Conservation (phyloP, 2,797 vertebrate species). For the Taeniopygia guttata region DNA sequence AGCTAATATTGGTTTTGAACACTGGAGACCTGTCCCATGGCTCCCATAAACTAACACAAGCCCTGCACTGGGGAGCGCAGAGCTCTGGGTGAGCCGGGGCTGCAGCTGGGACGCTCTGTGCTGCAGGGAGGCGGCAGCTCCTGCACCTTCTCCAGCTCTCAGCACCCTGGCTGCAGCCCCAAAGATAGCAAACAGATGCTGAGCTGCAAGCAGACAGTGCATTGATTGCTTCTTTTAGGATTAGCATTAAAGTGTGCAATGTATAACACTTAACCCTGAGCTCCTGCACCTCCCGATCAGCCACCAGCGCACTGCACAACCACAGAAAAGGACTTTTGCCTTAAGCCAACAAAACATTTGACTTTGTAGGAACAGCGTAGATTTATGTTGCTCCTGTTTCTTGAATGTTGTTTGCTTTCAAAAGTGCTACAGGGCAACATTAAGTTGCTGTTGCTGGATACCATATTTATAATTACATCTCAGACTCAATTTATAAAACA, state of each 20-base stretch:
- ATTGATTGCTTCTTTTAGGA: neutral
- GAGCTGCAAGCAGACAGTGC: neutral
- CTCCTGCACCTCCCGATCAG: neutral
- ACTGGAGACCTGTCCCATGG: neutral
- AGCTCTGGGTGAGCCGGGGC: neutral
- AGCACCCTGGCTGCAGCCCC: neutral
- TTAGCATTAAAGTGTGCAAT: neutral
- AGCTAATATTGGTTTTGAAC: constrained; percentile 4
- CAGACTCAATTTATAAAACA: neutral
- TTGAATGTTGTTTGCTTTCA: neutral
- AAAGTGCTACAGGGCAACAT: constrained; percentile 31
- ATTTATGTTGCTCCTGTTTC: constrained; percentile 42
- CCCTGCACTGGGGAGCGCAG: neutral
- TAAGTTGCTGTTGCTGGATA: constrained; percentile 1
- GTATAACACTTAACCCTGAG: neutral
- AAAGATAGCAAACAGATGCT: neutral
- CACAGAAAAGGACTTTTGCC: constrained; percentile 10
- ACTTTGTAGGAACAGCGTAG: neutral
- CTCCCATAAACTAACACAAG: neutral
- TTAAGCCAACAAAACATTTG: neutral
- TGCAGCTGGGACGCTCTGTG: neutral
- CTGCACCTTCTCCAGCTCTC: neutral
- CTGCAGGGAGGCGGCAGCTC: neutral
- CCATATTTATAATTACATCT: constrained; percentile 30
- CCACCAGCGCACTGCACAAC: neutral